Percentiles rank a stretch among this genome's conserved stretches.
Conservation (phyloP, 37 sponge, comb jelly and placozoan genomes). For the Mnemiopsis leidyi region DNA sequence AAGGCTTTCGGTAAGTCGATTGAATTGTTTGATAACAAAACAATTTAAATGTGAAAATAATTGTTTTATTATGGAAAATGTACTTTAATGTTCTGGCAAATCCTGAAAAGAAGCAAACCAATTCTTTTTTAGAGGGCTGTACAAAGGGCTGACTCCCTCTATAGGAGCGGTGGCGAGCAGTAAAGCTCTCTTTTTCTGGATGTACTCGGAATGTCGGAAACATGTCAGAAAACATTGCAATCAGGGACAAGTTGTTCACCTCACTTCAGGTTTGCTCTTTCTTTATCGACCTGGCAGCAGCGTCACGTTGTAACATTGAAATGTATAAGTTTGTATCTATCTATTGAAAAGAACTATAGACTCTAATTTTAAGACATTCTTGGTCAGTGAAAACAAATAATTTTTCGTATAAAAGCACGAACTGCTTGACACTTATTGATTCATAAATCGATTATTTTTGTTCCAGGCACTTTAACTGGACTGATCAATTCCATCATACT, state of each 20-base stretch:
- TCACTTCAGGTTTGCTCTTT: slow-evolving; percentile 43
- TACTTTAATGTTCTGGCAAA: no score
- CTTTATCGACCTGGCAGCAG: no score
- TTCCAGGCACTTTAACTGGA: slow-evolving; percentile 27
- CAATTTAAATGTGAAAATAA: no score
- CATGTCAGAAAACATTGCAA: neutral
- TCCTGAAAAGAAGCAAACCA: no score
- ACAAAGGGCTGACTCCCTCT: slow-evolving; percentile 30
- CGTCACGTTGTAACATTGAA: no score
- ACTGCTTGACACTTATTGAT: no score
- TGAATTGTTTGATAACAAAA: no score
- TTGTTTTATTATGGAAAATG: no score
- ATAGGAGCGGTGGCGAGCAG: neutral
- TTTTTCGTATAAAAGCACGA: no score
- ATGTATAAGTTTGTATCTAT: no score
- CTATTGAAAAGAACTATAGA: neutral
- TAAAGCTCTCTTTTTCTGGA: neutral
- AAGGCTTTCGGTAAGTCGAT: neutral
- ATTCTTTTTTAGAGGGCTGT: slow-evolving; percentile 15
- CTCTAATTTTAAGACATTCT: neutral
- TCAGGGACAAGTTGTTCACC: slow-evolving; percentile 6
- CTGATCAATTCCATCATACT: neutral
- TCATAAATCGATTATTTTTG: no score
- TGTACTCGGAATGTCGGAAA: neutral
- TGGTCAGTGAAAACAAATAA: no score